Conservation (phyloP, 2,797 vertebrate genomes). For the Lateolabrax maculatus region DNA sequence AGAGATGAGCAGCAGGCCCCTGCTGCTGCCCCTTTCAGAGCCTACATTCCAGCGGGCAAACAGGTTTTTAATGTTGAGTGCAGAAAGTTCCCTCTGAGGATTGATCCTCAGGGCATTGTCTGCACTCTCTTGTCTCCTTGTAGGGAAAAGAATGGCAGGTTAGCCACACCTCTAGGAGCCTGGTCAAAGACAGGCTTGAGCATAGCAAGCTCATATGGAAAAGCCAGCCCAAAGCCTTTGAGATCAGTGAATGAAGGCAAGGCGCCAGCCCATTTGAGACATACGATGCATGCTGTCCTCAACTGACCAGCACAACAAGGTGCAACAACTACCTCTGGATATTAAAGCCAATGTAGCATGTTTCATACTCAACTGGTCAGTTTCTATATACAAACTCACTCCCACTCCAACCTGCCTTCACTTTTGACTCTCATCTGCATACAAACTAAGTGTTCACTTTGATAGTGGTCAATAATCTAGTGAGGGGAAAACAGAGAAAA, state of each 20-base stretch:
- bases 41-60: constrained; percentile 36
- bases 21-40: constrained; percentile 33
- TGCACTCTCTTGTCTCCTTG: constrained; percentile 39
- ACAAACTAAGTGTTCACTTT: too few species aligned
- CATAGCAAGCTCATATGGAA: neutral
- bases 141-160: constrained; percentile 50
- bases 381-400: neutral
- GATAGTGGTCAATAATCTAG: too few species aligned
- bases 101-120: constrained; percentile 53
- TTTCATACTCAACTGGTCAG: neutral
- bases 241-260: constrained; percentile 29
- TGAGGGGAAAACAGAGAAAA: too few species aligned
- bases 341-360: neutral
- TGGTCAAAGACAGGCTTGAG: constrained; percentile 18
- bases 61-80: constrained; percentile 37
- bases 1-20: constrained; percentile 51
- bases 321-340: constrained; percentile 2
- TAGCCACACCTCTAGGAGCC: constrained; percentile 41
- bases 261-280: neutral
- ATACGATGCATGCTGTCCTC: constrained; percentile 4
- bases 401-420: neutral
- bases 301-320: neutral
- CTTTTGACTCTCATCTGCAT: neutral
- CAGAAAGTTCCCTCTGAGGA: constrained; percentile 45
- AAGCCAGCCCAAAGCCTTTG: constrained; percentile 8